A percentile compares a stretch with the other conserved stretches of the same genome.
Evolutionary conservation across 2,797 vertebrate species (phyloP).

Genomic region (Argyrosomus regius): DNA sequence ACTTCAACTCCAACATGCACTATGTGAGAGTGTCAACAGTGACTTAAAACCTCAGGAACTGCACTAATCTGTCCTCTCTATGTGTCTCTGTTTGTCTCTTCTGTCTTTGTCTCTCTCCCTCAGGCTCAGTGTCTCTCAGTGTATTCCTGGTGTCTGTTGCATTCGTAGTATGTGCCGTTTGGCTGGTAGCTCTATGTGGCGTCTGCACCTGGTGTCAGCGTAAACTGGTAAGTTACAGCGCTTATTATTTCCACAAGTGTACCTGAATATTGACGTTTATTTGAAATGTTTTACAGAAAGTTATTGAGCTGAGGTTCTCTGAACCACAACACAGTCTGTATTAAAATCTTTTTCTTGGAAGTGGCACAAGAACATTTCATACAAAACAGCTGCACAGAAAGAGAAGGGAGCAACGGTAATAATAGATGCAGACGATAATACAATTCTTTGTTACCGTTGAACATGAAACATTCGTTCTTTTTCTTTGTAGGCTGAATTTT

Average conservation of each 20-base stretch:
- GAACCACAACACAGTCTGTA: no score
- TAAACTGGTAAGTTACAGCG: conserved; percentile 91
- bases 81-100: conserved; percentile 55
- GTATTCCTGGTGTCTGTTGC: conserved; percentile 96
- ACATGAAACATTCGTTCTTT: neutral
- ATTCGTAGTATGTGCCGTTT: conserved; percentile 93
- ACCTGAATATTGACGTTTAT: neutral
- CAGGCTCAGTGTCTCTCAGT: conserved; percentile 94
- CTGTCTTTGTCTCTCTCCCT: conserved; percentile 63
- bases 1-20: neutral
- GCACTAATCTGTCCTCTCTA: conserved; percentile 59
- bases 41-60: conserved; percentile 3
- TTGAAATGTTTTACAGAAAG: neutral
- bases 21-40: conserved; percentile 1
- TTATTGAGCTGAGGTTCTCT: neutral
- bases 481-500: neutral
- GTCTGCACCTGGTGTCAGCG: conserved; percentile 99
- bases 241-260: neutral
- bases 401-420: neutral
- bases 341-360: neutral
- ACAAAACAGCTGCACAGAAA: neutral
- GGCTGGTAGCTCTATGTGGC: conserved; percentile 96
- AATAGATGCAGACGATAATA: no score
- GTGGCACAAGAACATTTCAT: neutral
- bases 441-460: neutral